Base-by-base conservation (phyloP, 1,140 invertebrate genomes). In the Pygmarrhopalites habei region DNA sequence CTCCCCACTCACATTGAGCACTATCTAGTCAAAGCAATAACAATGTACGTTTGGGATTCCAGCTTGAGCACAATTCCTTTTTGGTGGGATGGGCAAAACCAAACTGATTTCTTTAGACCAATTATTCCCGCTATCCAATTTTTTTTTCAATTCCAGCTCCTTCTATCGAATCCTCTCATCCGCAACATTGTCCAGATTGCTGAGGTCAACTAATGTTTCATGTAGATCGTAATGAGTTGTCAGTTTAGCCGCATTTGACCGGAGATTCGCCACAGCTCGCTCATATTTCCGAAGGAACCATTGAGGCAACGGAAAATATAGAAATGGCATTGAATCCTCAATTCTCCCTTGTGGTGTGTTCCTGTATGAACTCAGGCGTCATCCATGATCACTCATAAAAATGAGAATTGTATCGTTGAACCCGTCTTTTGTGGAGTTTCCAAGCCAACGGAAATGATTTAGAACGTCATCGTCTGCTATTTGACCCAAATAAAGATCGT, bases 51-150 rank as follows among this genome's bases (percentile, higher is more conserved):
- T 25, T 19, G 44, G 41, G 35, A 95, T 90, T 0, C 79, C 82
- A 0, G 90, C 89, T 53, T 78, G 76, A 26, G 80, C 74, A 74
- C 92, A 95, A 0, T 85, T 90, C 10, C 92, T 77, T 44, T 82
- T 79, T n/a, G 74, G 74, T 0, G 86, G 82, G 44, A 93, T 81
- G 0, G 83, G 79, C 2, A 82, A 73, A 72, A 92, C 89, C 55
- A 89, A 47, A 56, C 57, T 60, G 25, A 64, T 60, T 23, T 57
- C 63, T 43, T 52, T 49, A 32, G 57, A 26, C n/a, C n/a, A n/a
- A n/a, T n/a, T n/a, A n/a, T n/a, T n/a, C n/a, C n/a, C n/a, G n/a
- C n/a, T n/a, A n/a, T n/a, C n/a, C n/a, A 41, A 77, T 69, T 1
- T 75, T 74, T 25, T 2, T 77, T 26, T 76, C 66, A 43, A 35